These are phyloP conservation scores for Montipora capricornis DNA, from an alignment of 64 coral and sea anemone genomes.

Conservation along the genomic window DNA sequence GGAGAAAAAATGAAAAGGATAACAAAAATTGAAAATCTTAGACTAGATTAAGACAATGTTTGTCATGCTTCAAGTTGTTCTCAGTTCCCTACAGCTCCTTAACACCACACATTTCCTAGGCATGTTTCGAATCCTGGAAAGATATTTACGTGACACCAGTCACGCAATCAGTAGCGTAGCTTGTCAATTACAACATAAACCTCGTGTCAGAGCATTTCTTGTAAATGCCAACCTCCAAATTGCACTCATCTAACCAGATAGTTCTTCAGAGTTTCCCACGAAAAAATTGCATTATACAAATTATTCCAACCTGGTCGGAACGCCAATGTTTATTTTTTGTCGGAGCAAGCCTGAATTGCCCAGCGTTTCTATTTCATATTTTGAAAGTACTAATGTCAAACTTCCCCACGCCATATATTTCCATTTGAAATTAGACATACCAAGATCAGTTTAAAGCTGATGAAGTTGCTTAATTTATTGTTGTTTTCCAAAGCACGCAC, in stretches of 20 bases:
- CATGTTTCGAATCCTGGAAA: no score
- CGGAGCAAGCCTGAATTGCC: background rate
- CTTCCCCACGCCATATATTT: background rate
- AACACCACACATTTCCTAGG: no score
- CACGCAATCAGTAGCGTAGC: no score
- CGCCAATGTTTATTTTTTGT: background rate
- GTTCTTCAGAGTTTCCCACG: background rate
- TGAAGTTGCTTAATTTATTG: background rate
- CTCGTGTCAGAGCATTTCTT: background rate
- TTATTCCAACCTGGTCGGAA: background rate
- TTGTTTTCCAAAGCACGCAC: background rate
- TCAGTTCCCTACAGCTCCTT: no score
- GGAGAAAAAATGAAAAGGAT: no score
- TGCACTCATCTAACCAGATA: background rate
- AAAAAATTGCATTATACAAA: background rate
- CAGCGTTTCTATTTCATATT: background rate
- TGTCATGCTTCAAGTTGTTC: no score
- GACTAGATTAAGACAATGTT: no score
- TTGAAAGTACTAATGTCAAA: background rate
- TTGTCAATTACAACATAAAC: no score
- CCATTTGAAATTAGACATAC: background rate
- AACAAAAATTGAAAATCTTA: no score
- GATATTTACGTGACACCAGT: no score
- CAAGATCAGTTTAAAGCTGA: background rate
- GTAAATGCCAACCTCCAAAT: background rate